Evolutionary conservation across 2,113 vertebrate species (phyloP), one percentile per base, ranked within the genome.

Genomic region (Mola mola): DNA sequence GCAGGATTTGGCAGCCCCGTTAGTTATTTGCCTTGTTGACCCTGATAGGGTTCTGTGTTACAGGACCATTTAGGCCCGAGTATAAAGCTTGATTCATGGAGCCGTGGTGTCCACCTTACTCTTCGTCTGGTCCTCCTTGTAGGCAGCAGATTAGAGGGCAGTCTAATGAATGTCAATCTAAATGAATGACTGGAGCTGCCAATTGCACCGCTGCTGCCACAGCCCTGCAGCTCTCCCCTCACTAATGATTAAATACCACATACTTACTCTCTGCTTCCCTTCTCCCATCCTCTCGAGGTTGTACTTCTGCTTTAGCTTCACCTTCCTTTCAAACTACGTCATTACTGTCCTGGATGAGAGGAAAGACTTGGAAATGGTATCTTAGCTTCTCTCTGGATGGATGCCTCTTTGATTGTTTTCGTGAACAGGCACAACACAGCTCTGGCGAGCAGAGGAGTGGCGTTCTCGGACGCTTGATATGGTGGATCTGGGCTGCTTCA

Each of bases 91-190:
- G 72, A 82, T 84, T 84, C 74, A 81, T 79, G 3, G 17, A 60
- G 52, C 29, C 50, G 12, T 47, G 60, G 64, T 72, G 55, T 25
- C 25, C 28, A 59, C 66, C 60, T 66, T 43, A 24, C 70, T 71
- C 62, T 63, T 73, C 74, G 77, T 79, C 66, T 50, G 40, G 22
- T 41, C 49, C 50, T 56, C 55, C 26, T 46, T 63, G 51, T 73
- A 65, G 53, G 55, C 61, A 40, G 66, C 46, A 70, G 80, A 88
- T 86, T 79, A 69, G 42, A 67, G 47, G 64, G 42, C 63, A 38
- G 59, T 63, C 80, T 87, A 85, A 87, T 84, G 78, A 80, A 72
- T 74, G 77, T 85, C 76, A 66, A 25, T 74, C 72, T 40, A 50
- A 83, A 85, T 82, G 75, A 87, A 78, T 64, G 67, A 67, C 67